A percentile compares a stretch with the other conserved stretches of the same genome.
Conservation (phyloP, 2,888 invertebrate genomes). For the Gibbula magus region DNA sequence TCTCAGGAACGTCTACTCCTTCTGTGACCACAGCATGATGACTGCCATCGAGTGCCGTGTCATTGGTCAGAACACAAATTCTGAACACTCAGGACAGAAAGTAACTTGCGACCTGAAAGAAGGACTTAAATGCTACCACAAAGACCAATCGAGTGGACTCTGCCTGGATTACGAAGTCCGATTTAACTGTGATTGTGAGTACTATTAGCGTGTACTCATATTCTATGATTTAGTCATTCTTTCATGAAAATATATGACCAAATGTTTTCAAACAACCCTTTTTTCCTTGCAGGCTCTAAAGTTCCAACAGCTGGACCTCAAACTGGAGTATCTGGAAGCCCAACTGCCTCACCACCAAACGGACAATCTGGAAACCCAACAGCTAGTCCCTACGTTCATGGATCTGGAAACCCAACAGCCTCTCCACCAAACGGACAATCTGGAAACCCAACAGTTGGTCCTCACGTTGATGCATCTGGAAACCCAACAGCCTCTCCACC, state of each 20-base stretch:
- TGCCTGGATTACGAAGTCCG: conserved; percentile 72
- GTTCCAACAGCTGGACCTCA: neutral
- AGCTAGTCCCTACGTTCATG: neutral
- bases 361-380: neutral
- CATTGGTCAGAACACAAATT: conserved; percentile 79
- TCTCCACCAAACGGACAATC: neutral
- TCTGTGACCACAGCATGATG: conserved; percentile 57
- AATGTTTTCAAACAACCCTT: too few species aligned
- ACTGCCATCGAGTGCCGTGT: conserved; percentile 86
- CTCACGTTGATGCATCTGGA: neutral
- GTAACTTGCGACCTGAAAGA: conserved; percentile 81
- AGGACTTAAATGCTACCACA: conserved; percentile 59
- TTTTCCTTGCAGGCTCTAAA: too few species aligned
- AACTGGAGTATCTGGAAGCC: neutral
- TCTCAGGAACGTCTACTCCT: conserved; percentile 54
- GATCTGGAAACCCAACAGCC: neutral
- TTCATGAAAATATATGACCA: neutral
- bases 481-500: neutral
- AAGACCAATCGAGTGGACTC: conserved; percentile 43
- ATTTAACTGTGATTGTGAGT: conserved; percentile 77
- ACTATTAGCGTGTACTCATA: neutral
- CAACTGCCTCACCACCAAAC: neutral
- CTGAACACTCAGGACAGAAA: conserved; percentile 84
- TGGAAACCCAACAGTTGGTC: neutral
- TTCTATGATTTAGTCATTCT: neutral